Conservation (phyloP, 2,113 vertebrate species). For the Calyptomena viridis region DNA sequence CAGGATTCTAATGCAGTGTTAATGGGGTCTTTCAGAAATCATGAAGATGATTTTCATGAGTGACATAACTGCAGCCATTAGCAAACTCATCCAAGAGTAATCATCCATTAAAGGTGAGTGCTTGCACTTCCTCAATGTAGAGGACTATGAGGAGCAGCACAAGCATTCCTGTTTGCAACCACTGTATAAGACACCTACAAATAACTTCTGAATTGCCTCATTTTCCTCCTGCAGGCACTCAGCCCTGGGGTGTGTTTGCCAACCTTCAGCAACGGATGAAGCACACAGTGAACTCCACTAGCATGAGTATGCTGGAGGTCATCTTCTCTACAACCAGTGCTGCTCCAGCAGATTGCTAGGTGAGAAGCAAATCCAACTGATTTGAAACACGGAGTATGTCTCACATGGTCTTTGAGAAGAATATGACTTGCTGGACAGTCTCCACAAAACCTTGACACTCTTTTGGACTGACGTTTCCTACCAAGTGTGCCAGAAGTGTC, state of each 20-base stretch:
- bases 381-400: neutral
- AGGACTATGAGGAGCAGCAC: neutral
- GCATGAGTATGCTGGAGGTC: neutral
- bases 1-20: conserved; percentile 20
- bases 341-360: neutral
- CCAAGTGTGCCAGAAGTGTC: neutral
- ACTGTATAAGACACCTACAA: neutral
- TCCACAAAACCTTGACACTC: neutral
- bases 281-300: neutral
- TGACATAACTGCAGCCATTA: conserved; percentile 7
- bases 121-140: neutral
- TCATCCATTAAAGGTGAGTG: conserved; percentile 10
- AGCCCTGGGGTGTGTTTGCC: neutral
- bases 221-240: neutral
- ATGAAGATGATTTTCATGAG: neutral
- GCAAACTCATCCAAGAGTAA: neutral
- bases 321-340: neutral
- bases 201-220: neutral
- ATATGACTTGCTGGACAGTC: neutral
- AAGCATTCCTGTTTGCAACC: neutral
- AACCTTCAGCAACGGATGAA: neutral
- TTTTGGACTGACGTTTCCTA: neutral
- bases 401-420: neutral
- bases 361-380: neutral
- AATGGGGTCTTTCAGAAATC: conserved; percentile 48